A percentile compares a stretch with the other conserved stretches of the same genome.
phyloP scores from a whole-genome alignment of 1,140 invertebrate species.

The Anastrepha obliqua region DNA sequence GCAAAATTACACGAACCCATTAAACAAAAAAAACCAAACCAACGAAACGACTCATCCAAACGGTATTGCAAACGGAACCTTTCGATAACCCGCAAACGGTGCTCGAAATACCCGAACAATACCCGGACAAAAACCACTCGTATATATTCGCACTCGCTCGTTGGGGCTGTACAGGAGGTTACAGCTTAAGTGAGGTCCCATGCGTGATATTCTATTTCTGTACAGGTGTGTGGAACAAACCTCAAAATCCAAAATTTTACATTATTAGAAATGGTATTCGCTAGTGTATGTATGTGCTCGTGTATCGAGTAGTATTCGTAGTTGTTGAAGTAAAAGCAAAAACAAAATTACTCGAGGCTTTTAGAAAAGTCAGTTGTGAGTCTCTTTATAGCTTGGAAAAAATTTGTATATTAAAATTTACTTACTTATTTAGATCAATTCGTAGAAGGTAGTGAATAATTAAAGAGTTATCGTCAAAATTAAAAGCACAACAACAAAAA shows the following conservation, averaged over 20 bases:
- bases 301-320: conserved; percentile 35
- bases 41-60: neutral
- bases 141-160: neutral
- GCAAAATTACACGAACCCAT: conserved; percentile 59
- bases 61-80: neutral
- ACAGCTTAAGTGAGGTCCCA: conserved; percentile 65
- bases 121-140: neutral
- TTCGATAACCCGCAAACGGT: neutral
- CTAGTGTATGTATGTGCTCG: neutral
- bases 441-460: neutral
- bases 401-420: neutral
- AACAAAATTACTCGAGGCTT: conserved; percentile 16
- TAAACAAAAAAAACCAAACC: conserved; percentile 56
- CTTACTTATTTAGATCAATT: conserved; percentile 15
- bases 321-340: conserved; percentile 8
- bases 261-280: conserved; percentile 24
- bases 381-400: neutral
- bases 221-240: conserved; percentile 68
- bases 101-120: neutral
- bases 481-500: neutral
- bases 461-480: neutral
- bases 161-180: conserved; percentile 59
- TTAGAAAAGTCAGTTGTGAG: neutral
- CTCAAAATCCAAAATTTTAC: neutral
- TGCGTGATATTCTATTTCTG: conserved; percentile 73